A percentile compares a stretch with the other conserved stretches of the same genome.
phyloP scores from a whole-genome alignment of 2,888 invertebrate species.

The Tipula confusa region DNA sequence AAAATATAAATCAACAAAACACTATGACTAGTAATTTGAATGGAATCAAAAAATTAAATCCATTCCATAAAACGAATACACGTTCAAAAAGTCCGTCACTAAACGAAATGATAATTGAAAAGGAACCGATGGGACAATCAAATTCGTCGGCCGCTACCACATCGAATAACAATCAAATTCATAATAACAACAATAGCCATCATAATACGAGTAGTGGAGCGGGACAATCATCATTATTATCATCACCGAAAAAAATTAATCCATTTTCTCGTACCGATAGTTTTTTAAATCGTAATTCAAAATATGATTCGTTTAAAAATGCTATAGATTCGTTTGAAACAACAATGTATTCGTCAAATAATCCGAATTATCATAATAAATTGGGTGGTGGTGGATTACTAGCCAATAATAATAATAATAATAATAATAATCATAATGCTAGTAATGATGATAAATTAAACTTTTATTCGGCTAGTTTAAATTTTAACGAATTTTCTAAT shows the following conservation, averaged over 20 bases:
- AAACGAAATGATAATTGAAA: slow-evolving; percentile 4
- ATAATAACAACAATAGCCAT: not conserved
- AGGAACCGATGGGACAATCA: too few species aligned
- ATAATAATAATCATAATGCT: not conserved
- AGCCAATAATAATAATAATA: slow-evolving; percentile 26
- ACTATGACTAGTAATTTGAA: slow-evolving; percentile 31
- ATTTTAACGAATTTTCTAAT: slow-evolving; percentile 37
- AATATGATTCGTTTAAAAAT: slow-evolving; percentile 30
- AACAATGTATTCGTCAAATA: not conserved
- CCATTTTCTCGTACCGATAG: slow-evolving; percentile 27
- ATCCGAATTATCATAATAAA: not conserved
- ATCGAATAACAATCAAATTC: not conserved
- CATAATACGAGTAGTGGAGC: not conserved
- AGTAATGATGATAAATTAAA: not conserved
- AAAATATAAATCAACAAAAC: slow-evolving; percentile 27
- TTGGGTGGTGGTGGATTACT: not conserved
- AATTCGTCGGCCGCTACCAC: not conserved
- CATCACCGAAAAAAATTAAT: not conserved
- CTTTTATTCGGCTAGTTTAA: slow-evolving; percentile 21
- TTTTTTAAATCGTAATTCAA: slow-evolving; percentile 28
- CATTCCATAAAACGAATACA: not conserved
- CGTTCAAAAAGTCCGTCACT: slow-evolving; percentile 30
- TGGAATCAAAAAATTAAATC: not conserved
- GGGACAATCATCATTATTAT: not conserved
- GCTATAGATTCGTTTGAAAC: not conserved